These are phyloP conservation scores for Troides aeacus DNA, from an alignment of 2,888 invertebrate genomes.

Conservation along the genomic window DNA sequence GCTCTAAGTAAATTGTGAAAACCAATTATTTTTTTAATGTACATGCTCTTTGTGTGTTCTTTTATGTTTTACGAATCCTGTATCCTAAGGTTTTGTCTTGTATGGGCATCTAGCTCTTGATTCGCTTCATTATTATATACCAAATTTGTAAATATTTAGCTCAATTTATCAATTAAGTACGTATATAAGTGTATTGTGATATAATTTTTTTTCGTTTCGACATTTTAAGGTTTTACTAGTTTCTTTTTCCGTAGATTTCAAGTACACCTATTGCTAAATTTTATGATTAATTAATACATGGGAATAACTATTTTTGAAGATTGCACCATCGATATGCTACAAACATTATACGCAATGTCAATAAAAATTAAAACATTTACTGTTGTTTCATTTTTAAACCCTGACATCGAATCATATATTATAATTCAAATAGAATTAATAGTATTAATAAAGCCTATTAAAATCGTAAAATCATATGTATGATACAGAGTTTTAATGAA, in stretches of 20 bases:
- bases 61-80: conserved; percentile 1
- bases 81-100: conserved; percentile 10
- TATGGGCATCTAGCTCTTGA: conserved; percentile 2
- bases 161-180: conserved; percentile 58
- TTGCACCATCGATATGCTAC: conserved; percentile 50
- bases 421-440: too few species aligned
- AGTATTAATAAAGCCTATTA: too few species aligned
- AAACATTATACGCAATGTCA: conserved; percentile 52
- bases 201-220: conserved; percentile 48
- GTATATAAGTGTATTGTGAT: conserved; percentile 68
- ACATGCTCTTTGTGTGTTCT: neutral
- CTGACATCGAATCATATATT: too few species aligned
- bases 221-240: conserved; percentile 47
- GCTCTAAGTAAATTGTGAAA: neutral
- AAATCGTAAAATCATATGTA: too few species aligned
- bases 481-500: too few species aligned
- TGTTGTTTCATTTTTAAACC: conserved; percentile 31
- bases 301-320: conserved; percentile 37
- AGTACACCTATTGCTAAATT: conserved; percentile 31
- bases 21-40: neutral
- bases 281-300: conserved; percentile 33
- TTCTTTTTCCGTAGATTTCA: conserved; percentile 41
- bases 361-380: conserved; percentile 41
- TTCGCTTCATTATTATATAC: conserved; percentile 34
- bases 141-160: conserved; percentile 72